Conservation (phyloP, 2,888 invertebrate genomes). For the Luffia ferchaultella region DNA sequence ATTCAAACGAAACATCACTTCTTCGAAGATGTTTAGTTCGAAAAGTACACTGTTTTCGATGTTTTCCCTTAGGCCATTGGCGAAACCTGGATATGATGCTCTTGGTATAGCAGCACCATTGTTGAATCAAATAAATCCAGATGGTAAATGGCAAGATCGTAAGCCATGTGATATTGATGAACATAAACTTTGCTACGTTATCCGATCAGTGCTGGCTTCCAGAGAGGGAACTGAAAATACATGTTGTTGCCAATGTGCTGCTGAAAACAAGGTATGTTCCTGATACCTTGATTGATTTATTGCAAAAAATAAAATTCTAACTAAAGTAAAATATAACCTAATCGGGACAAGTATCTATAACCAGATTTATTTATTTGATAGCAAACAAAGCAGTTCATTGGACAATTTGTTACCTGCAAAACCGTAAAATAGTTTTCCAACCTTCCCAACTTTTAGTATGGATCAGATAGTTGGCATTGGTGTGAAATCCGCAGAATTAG, state of each 20-base stretch:
- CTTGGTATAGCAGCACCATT: slow-evolving; percentile 31
- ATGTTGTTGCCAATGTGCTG: slow-evolving; percentile 42
- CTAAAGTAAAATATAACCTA: too few species aligned
- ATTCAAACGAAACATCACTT: not conserved
- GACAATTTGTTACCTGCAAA: too few species aligned
- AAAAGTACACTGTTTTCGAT: not conserved
- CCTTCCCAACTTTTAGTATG: too few species aligned
- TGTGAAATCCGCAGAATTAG: too few species aligned
- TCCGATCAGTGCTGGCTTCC: slow-evolving; percentile 36
- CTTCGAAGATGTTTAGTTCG: not conserved
- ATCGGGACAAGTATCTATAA: not conserved
- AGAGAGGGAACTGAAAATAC: slow-evolving; percentile 41
- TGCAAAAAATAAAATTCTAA: too few species aligned
- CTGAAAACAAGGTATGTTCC: slow-evolving; percentile 33
- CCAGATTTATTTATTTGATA: not conserved
- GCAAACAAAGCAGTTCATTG: too few species aligned
- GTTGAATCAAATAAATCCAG: slow-evolving; percentile 43
- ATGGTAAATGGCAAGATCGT: slow-evolving; percentile 42
- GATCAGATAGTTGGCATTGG: too few species aligned
- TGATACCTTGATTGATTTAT: too few species aligned
- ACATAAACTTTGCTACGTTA: slow-evolving; percentile 32
- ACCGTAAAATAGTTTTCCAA: too few species aligned
- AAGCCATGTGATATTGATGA: slow-evolving; percentile 38
- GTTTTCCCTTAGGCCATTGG: slow-evolving; percentile 25
- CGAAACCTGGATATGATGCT: slow-evolving; percentile 34